Conservation (phyloP, 2,888 invertebrate genomes). For the Nymphalis c-album region DNA sequence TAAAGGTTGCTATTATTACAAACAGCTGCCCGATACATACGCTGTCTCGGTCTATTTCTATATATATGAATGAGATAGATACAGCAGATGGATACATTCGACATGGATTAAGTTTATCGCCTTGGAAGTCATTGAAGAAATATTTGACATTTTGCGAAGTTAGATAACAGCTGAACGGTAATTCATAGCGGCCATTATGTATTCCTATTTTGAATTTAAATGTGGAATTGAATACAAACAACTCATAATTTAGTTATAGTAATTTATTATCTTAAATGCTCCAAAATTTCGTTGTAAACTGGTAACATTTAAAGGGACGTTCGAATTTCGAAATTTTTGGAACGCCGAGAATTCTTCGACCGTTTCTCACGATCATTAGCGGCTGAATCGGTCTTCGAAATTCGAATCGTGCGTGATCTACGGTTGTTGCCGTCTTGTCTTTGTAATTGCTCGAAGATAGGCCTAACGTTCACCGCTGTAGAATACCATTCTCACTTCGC, state of each 20-base stretch:
- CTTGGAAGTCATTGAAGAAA: neutral
- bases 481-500: too few relatives aligned
- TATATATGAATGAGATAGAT: conserved; percentile 26
- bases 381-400: conserved; percentile 40
- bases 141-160: neutral
- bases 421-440: conserved; percentile 18
- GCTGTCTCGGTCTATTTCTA: conserved; percentile 20
- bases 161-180: neutral
- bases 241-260: neutral
- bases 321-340: conserved; percentile 34
- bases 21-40: conserved; percentile 27
- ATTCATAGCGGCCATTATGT: neutral
- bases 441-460: conserved; percentile 17
- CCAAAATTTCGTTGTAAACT: neutral
- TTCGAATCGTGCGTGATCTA: conserved; percentile 49
- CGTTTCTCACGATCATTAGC: conserved; percentile 49
- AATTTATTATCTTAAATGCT: neutral
- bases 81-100: conserved; percentile 34
- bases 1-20: conserved; percentile 13
- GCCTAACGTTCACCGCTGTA: neutral
- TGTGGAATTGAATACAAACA: neutral
- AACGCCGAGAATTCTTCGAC: conserved; percentile 41
- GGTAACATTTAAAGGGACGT: conserved; percentile 23
- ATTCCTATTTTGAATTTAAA: neutral
- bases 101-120: conserved; percentile 15